phyloP scores from a whole-genome alignment of 2,113 vertebrate species.

The Garra rufa region DNA sequence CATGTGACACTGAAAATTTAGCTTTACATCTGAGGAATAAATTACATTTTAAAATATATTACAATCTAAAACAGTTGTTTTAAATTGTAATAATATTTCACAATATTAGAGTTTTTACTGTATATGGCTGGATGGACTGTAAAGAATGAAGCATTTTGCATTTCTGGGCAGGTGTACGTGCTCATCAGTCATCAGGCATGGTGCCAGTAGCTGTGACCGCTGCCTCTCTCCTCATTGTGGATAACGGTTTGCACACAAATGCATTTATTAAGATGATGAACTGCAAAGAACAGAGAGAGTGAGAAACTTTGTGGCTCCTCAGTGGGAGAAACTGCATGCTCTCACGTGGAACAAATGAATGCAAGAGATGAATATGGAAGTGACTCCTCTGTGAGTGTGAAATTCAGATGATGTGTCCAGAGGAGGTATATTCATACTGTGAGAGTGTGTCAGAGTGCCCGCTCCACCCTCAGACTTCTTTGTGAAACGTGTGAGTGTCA shows the following conservation, averaged over 20 bases:
- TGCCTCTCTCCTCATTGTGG: slow-evolving; percentile 60
- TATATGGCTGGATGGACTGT: not conserved
- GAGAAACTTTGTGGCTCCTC: not conserved
- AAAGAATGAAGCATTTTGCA: not conserved
- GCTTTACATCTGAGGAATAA: no score
- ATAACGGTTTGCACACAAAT: slow-evolving; percentile 74
- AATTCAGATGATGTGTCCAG: slow-evolving; percentile 28
- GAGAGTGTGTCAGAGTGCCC: slow-evolving; percentile 16
- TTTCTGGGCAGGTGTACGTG: slow-evolving; percentile 11
- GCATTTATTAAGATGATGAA: slow-evolving; percentile 75
- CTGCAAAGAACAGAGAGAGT: slow-evolving; percentile 53
- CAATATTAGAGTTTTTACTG: not conserved
- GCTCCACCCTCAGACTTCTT: not conserved
- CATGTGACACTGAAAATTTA: no score
- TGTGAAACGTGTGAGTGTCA: not conserved
- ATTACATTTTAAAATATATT: no score
- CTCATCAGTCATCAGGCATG: not conserved
- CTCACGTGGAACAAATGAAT: slow-evolving; percentile 32
- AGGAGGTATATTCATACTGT: slow-evolving; percentile 12
- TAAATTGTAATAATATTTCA: not conserved
- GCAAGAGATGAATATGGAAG: slow-evolving; percentile 15
- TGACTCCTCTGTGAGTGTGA: slow-evolving; percentile 6
- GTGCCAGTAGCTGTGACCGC: not conserved
- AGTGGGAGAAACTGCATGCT: slow-evolving; percentile 35
- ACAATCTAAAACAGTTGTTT: no score